A percentile compares a stretch with the other conserved stretches of the same genome.
Conservation (phyloP, 2,113 vertebrate genomes). For the Ibidorhyncha struthersii region DNA sequence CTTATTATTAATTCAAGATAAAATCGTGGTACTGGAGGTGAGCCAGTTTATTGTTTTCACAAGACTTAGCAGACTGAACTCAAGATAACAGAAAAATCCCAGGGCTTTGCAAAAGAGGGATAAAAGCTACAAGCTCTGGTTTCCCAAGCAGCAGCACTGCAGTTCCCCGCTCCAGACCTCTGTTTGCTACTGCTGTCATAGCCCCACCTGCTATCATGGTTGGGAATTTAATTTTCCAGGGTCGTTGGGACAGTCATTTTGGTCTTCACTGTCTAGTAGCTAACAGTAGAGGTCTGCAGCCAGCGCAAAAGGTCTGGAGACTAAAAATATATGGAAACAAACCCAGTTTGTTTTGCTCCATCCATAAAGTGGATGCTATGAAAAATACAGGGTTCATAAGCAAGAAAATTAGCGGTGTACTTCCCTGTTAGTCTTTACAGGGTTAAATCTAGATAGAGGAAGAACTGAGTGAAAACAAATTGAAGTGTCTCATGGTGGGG, state of each 20-base stretch:
- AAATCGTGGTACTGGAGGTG: not conserved
- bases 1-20: slow-evolving; percentile 29
- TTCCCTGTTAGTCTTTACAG: not conserved
- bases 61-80: not conserved
- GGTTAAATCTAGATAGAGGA: not conserved
- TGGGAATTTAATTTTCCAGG: not conserved
- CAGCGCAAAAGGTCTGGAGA: not conserved
- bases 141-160: not conserved
- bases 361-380: not conserved
- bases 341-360: not conserved
- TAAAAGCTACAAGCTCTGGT: not conserved
- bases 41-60: slow-evolving; percentile 25
- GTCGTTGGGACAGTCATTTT: accelerated
- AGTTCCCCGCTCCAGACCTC: not conserved
- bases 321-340: not conserved
- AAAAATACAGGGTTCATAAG: not conserved
- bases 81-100: not conserved
- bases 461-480: not conserved
- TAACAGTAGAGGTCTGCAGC: not conserved
- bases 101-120: not conserved
- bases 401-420: not conserved
- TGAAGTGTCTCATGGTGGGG: not conserved
- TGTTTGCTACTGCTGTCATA: accelerated
- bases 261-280: not conserved
- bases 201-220: not conserved